Conservation (phyloP, 2,797 vertebrate species). For the Chelmon rostratus region DNA sequence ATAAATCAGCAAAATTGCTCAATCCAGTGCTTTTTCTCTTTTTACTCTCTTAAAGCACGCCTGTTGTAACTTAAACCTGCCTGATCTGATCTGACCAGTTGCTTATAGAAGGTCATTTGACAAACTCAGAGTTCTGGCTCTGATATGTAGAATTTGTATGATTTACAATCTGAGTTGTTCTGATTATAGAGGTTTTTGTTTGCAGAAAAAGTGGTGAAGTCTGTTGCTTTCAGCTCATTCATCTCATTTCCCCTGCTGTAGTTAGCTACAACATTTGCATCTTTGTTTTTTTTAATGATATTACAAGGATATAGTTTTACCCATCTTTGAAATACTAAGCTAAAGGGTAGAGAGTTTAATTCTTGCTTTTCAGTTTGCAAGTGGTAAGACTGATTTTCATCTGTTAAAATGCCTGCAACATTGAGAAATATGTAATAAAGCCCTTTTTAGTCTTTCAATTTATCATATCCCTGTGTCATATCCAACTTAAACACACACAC, state of each 20-base stretch:
- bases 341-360: too few relatives aligned
- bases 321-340: background rate
- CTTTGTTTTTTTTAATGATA: background rate
- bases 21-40: background rate
- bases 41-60: background rate
- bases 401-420: background rate
- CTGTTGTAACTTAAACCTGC: background rate
- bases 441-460: background rate
- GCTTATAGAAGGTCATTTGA: background rate
- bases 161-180: background rate
- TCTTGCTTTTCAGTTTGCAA: background rate
- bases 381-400: background rate
- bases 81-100: background rate
- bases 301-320: background rate
- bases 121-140: background rate
- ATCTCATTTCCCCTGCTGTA: background rate
- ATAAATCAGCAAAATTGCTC: slow-evolving; percentile 64
- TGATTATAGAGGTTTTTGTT: background rate
- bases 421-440: background rate
- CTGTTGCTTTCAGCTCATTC: background rate
- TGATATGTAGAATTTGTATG: background rate
- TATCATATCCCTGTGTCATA: background rate
- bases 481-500: background rate
- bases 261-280: too few relatives aligned
- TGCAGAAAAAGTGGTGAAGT: background rate